Evolutionary conservation across 2,113 vertebrate genomes (phyloP).

Genomic region (Stegostoma tigrinum): DNA sequence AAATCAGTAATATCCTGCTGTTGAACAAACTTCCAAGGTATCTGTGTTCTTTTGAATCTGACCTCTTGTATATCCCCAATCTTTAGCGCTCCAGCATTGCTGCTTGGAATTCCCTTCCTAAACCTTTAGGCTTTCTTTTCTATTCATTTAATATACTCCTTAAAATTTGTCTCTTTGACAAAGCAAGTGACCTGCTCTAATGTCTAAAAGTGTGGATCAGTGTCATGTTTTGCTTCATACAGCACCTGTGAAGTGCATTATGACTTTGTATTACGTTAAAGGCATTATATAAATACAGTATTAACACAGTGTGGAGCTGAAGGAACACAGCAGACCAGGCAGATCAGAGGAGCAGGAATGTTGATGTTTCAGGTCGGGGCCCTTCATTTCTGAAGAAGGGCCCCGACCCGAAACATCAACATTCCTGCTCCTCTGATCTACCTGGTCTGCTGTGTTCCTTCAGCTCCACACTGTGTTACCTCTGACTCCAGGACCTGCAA

Average conservation of each 20-base stretch:
- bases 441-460: no score
- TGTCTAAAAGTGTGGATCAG: not conserved
- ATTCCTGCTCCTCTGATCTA: no score
- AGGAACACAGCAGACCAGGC: no score
- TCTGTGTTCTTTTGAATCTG: not conserved
- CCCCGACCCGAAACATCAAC: no score
- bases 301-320: no score
- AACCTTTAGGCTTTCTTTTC: not conserved
- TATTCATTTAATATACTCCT: not conserved
- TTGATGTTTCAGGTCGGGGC: no score
- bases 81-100: not conserved
- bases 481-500: no score
- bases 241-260: no score
- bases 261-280: not conserved
- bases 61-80: not conserved
- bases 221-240: not conserved
- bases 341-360: no score
- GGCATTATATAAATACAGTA: not conserved
- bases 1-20: not conserved
- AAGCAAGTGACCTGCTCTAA: not conserved
- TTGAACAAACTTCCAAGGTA: not conserved
- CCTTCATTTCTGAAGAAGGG: no score
- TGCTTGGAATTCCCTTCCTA: not conserved
- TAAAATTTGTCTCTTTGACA: not conserved
- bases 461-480: no score